Conservation (phyloP, 2,888 invertebrate genomes). For the Heliconius hortense region DNA sequence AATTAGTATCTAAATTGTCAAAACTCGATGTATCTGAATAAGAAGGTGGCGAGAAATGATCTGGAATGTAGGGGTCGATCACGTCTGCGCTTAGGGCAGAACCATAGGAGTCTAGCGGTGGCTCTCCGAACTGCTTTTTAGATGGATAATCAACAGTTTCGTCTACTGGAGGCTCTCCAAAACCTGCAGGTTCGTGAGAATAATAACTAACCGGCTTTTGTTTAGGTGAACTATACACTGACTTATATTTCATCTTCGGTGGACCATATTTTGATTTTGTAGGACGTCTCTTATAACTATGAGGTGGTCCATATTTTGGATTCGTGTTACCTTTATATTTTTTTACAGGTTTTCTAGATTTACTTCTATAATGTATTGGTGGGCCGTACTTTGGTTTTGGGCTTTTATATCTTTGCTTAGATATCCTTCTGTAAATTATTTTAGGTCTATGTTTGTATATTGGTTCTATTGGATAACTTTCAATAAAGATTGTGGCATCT, state of each 20-base stretch:
- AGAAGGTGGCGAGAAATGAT: slow-evolving; percentile 46
- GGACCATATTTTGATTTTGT: slow-evolving; percentile 52
- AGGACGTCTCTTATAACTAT: slow-evolving; percentile 50
- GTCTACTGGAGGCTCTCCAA: slow-evolving; percentile 66
- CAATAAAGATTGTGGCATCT: slow-evolving; percentile 61
- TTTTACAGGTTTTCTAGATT: slow-evolving; percentile 54
- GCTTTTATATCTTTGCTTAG: slow-evolving; percentile 50
- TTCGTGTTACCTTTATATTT: slow-evolving; percentile 54
- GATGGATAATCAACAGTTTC: slow-evolving; percentile 46
- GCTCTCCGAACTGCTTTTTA: slow-evolving; percentile 54
- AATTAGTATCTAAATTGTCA: slow-evolving; percentile 34
- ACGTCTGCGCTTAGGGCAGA: slow-evolving; percentile 45
- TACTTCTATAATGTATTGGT: slow-evolving; percentile 53
- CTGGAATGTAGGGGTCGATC: slow-evolving; percentile 31
- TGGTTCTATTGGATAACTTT: slow-evolving; percentile 55
- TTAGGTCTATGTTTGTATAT: slow-evolving; percentile 55
- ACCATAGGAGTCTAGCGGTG: slow-evolving; percentile 64
- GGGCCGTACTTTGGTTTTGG: slow-evolving; percentile 53
- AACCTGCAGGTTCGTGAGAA: slow-evolving; percentile 50
- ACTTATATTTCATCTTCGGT: slow-evolving; percentile 48
- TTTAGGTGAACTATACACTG: slow-evolving; percentile 51
- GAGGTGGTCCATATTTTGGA: slow-evolving; percentile 51
- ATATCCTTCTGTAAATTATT: slow-evolving; percentile 59
- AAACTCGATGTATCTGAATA: slow-evolving; percentile 44
- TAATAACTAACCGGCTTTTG: slow-evolving; percentile 44